phyloP scores from a whole-genome alignment of 2,113 vertebrate genomes.

The Clarias gariepinus region DNA sequence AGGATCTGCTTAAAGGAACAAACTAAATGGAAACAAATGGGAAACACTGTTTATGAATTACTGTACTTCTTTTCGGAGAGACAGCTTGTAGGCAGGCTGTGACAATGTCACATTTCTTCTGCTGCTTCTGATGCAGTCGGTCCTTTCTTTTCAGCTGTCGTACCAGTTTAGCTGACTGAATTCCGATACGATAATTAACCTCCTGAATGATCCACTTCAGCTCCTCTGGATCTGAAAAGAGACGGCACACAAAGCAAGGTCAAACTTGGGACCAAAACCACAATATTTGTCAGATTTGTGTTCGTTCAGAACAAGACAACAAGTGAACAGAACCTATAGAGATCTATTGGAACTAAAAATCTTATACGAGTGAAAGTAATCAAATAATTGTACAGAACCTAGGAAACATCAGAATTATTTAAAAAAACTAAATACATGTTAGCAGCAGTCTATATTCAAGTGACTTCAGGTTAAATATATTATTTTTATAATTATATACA shows the following conservation, averaged over 20 bases:
- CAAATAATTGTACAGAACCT: not conserved
- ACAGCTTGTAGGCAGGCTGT: slow-evolving; percentile 93
- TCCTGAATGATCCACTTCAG: slow-evolving; percentile 83
- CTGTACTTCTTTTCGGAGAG: slow-evolving; percentile 85
- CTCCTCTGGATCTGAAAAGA: slow-evolving; percentile 75
- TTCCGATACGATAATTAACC: slow-evolving; percentile 80
- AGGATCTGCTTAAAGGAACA: not conserved
- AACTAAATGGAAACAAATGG: not conserved
- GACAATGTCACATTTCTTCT: slow-evolving; percentile 91
- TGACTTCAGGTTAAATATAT: not conserved
- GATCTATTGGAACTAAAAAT: not conserved
- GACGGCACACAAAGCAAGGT: not conserved
- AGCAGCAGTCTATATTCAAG: not conserved
- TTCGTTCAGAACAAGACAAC: not conserved
- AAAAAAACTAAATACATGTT: not conserved
- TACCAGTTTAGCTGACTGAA: slow-evolving; percentile 89
- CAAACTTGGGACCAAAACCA: not conserved
- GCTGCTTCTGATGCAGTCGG: slow-evolving; percentile 80
- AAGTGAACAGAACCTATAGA: not conserved
- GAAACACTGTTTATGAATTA: slow-evolving; percentile 66
- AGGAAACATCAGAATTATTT: not conserved
- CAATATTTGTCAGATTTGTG: not conserved
- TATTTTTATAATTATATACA: too few relatives aligned
- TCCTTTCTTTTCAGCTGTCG: slow-evolving; percentile 91
- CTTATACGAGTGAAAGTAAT: not conserved